Evolutionary conservation across 2,797 vertebrate species (phyloP).

Genomic region (Iguana delicatissima): DNA sequence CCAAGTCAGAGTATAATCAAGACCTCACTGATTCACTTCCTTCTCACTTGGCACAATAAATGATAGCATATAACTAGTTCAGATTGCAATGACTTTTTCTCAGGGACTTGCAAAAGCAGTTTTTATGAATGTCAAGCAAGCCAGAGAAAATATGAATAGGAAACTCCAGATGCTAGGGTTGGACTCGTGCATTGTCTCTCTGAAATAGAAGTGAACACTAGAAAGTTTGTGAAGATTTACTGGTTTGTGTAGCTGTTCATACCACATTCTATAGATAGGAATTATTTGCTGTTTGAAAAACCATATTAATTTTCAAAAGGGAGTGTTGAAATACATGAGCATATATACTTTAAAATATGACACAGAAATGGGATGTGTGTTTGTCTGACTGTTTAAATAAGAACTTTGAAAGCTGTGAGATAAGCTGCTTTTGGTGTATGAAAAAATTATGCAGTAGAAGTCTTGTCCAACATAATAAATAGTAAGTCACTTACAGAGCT

Average conservation of each 20-base stretch:
- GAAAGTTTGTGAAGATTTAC: background rate
- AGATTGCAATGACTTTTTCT: background rate
- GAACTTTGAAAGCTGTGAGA: background rate
- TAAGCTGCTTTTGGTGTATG: background rate
- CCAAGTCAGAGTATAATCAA: too few relatives aligned
- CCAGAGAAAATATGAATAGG: slow-evolving; percentile 2
- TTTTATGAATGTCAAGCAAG: background rate
- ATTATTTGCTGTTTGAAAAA: background rate
- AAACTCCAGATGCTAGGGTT: background rate
- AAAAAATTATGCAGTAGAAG: background rate
- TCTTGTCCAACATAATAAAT: background rate
- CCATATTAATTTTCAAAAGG: background rate
- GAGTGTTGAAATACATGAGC: background rate
- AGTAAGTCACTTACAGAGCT: too few relatives aligned
- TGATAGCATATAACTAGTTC: background rate
- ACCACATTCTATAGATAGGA: too few relatives aligned
- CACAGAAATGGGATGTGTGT: slow-evolving; percentile 1
- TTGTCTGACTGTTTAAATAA: background rate
- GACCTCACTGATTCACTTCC: background rate
- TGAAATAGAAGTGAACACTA: background rate
- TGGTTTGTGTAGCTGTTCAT: background rate
- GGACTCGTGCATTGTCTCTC: background rate
- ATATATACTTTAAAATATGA: slow-evolving; percentile 14
- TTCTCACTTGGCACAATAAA: background rate
- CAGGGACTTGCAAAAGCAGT: background rate